Conservation (phyloP, 2,888 invertebrate genomes). For the Thera obeliscata region DNA sequence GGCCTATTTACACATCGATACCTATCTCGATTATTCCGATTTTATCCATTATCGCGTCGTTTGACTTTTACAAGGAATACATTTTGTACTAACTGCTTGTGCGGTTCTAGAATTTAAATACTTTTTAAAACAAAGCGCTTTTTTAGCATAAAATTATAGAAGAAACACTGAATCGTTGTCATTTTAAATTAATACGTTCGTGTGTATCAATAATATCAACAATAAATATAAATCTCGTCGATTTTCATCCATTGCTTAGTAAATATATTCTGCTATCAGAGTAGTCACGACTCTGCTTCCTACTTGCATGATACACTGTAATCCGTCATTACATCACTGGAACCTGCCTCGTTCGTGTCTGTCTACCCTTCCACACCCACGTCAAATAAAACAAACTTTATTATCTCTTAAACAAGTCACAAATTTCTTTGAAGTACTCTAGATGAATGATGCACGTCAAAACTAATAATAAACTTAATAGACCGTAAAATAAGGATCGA, state of each 20-base stretch:
- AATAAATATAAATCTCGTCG: too few relatives aligned
- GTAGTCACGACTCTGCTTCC: slow-evolving; percentile 47
- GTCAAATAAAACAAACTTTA: not conserved
- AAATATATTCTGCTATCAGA: slow-evolving; percentile 30
- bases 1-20: slow-evolving; percentile 27
- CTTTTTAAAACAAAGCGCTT: not conserved
- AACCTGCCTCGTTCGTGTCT: slow-evolving; percentile 41
- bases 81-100: slow-evolving; percentile 28
- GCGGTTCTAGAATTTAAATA: slow-evolving; percentile 29
- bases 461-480: slow-evolving; percentile 23
- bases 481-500: slow-evolving; percentile 40
- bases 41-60: slow-evolving; percentile 47
- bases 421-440: slow-evolving; percentile 46
- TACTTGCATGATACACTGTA: slow-evolving; percentile 49
- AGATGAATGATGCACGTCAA: slow-evolving; percentile 34
- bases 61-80: slow-evolving; percentile 45
- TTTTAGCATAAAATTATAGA: too few relatives aligned
- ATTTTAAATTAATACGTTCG: too few relatives aligned
- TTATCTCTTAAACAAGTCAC: slow-evolving; percentile 37
- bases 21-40: slow-evolving; percentile 34
- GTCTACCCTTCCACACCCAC: slow-evolving; percentile 39
- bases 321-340: slow-evolving; percentile 58
- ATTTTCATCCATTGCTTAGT: not conserved
- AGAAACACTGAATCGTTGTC: too few relatives aligned
- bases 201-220: too few relatives aligned